Conservation (phyloP, 2,113 vertebrate genomes). For the Scomber scombrus region DNA sequence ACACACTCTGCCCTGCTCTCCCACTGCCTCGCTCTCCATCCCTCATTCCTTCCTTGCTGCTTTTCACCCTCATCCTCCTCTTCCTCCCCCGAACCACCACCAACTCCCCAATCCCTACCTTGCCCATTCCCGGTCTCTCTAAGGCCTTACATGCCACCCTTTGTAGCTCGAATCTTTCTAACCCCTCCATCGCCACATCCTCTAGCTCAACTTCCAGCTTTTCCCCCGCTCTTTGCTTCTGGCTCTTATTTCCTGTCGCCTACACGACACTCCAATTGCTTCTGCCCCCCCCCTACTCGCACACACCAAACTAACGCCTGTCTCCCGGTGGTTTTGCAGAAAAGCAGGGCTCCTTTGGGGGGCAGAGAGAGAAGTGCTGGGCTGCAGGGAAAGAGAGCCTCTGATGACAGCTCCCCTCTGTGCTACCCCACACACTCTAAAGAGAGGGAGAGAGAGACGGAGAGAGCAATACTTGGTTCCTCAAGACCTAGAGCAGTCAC, state of each 20-base stretch:
- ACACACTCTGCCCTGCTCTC: slow-evolving; percentile 71
- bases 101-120: slow-evolving; percentile 32
- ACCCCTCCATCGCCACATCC: slow-evolving; percentile 26
- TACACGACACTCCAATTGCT: slow-evolving; percentile 49
- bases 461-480: slow-evolving; percentile 60
- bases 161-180: slow-evolving; percentile 33
- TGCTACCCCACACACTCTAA: slow-evolving; percentile 52
- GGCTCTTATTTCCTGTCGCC: slow-evolving; percentile 60
- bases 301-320: slow-evolving; percentile 19
- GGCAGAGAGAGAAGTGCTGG: slow-evolving; percentile 31
- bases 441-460: slow-evolving; percentile 1
- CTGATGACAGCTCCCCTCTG: slow-evolving; percentile 70
- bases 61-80: background rate
- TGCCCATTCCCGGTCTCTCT: slow-evolving; percentile 24
- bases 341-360: slow-evolving; percentile 46
- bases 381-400: slow-evolving; percentile 60
- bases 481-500: slow-evolving; percentile 79
- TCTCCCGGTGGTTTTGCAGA: slow-evolving; percentile 53
- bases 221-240: slow-evolving; percentile 38
- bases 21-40: slow-evolving; percentile 62
- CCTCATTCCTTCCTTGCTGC: slow-evolving; percentile 43
- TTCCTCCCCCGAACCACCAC: background rate
- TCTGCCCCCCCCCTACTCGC: slow-evolving; percentile 13
- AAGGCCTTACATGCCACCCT: slow-evolving; percentile 15
- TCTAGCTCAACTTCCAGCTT: slow-evolving; percentile 39